A percentile compares a stretch with the other conserved stretches of the same genome.
Evolutionary conservation across 2,797 vertebrate species (phyloP).

Genomic region (Denticeps clupeoides): DNA sequence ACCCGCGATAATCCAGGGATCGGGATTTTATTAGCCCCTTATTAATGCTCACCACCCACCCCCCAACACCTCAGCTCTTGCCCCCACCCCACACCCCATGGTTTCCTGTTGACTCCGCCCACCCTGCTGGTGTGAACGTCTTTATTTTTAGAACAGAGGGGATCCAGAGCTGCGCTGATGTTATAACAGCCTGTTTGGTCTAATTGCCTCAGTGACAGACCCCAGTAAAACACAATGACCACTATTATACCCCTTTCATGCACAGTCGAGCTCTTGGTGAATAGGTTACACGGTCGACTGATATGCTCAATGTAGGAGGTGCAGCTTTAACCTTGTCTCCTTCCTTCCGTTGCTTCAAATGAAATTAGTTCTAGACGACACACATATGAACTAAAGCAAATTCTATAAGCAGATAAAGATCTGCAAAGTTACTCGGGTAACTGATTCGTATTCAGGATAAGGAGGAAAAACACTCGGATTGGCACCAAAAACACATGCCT

Average conservation of each 20-base stretch:
- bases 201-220: constrained; percentile 37
- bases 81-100: constrained; percentile 18
- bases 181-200: constrained; percentile 30
- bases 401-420: too few relatives aligned
- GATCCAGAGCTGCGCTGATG: constrained; percentile 40
- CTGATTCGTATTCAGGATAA: too few relatives aligned
- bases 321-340: background rate
- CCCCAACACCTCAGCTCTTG: constrained; percentile 15
- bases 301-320: constrained; percentile 34
- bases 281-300: constrained; percentile 27
- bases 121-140: constrained; percentile 29
- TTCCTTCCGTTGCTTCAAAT: constrained; percentile 14
- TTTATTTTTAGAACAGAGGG: constrained; percentile 50
- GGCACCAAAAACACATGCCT: too few relatives aligned
- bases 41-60: constrained; percentile 36
- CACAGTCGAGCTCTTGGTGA: constrained; percentile 25
- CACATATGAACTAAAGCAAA: too few relatives aligned
- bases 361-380: too few relatives aligned
- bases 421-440: too few relatives aligned
- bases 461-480: too few relatives aligned
- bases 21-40: constrained; percentile 38
- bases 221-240: constrained; percentile 46
- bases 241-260: constrained; percentile 24
- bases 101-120: constrained; percentile 33
- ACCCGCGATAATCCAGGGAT: constrained; percentile 31